Evolutionary conservation across 2,113 vertebrate species (phyloP).

Genomic region (Etheostoma cragini): DNA sequence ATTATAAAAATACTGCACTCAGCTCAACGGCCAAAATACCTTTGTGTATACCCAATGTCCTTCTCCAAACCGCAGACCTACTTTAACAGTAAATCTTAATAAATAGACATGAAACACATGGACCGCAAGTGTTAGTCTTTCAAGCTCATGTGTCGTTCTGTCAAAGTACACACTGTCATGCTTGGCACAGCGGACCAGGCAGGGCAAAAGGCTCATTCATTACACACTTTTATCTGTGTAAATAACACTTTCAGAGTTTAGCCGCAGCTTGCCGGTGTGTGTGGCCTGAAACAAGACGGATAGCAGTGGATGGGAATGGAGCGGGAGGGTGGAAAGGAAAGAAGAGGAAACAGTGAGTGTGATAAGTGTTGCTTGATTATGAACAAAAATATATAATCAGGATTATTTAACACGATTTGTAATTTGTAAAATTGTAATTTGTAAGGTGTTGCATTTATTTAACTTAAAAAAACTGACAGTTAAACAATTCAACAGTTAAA

Average conservation of each 20-base stretch:
- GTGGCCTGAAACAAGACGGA: slow-evolving; percentile 55
- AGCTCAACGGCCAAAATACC: slow-evolving; percentile 52
- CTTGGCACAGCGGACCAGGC: slow-evolving; percentile 28
- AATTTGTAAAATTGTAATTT: no score
- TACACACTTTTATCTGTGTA: slow-evolving; percentile 69
- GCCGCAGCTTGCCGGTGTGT: slow-evolving; percentile 45
- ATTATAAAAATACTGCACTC: slow-evolving; percentile 58
- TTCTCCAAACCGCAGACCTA: slow-evolving; percentile 59
- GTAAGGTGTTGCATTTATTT: no score
- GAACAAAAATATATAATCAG: no score
- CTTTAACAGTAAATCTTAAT: slow-evolving; percentile 73
- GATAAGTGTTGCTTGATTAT: neutral
- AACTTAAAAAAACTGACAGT: no score
- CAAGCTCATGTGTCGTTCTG: slow-evolving; percentile 56
- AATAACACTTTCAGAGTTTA: slow-evolving; percentile 61
- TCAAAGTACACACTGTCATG: slow-evolving; percentile 53
- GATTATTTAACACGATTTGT: no score
- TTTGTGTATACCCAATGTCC: slow-evolving; percentile 48
- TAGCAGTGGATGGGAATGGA: slow-evolving; percentile 17
- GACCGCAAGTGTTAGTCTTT: slow-evolving; percentile 51
- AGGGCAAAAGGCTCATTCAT: slow-evolving; percentile 54
- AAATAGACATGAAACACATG: slow-evolving; percentile 61
- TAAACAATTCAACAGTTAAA: no score
- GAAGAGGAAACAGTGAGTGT: neutral
- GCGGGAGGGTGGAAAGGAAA: neutral